Percentiles rank a stretch among this genome's conserved stretches.
Conservation (phyloP, 2,888 invertebrate genomes). For the Andrena trimmerana region DNA sequence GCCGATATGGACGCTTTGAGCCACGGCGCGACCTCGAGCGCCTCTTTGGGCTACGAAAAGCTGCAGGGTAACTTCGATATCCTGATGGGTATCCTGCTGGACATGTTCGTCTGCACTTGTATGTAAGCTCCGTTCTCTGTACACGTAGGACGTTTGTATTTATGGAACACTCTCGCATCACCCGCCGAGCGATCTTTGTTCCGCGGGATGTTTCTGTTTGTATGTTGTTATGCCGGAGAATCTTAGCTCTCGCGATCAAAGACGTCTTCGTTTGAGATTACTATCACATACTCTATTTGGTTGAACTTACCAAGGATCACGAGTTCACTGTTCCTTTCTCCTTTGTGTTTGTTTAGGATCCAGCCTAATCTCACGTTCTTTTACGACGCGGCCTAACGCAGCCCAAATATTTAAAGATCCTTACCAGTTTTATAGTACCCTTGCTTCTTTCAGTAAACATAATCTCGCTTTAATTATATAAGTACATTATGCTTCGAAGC, state of each 20-base stretch:
- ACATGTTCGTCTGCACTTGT: conserved; percentile 81
- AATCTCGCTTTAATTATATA: too few relatives aligned
- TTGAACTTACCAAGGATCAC: not conserved
- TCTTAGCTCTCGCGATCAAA: not conserved
- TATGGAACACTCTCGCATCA: conserved; percentile 43
- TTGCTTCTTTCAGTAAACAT: too few relatives aligned
- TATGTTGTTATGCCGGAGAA: conserved; percentile 32
- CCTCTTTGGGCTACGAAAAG: conserved; percentile 75
- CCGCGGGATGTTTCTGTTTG: conserved; percentile 1
- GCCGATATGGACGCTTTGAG: conserved; percentile 76
- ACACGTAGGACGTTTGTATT: not conserved
- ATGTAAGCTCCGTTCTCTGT: conserved; percentile 63
- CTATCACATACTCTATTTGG: not conserved
- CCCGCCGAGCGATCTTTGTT: conserved; percentile 47
- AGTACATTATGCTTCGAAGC: too few relatives aligned
- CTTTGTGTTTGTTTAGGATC: too few relatives aligned
- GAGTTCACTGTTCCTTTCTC: too few relatives aligned
- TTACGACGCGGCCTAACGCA: too few relatives aligned
- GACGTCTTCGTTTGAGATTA: too few relatives aligned
- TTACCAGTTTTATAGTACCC: too few relatives aligned
- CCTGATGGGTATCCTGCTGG: conserved; percentile 80
- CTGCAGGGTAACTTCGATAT: conserved; percentile 80
- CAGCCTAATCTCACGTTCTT: too few relatives aligned
- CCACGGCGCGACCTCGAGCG: conserved; percentile 76
- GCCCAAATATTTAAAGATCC: too few relatives aligned